A percentile compares a stretch with the other conserved stretches of the same genome.
Conservation (phyloP, 2,113 vertebrate species). For the Ivindomyrus marchei region DNA sequence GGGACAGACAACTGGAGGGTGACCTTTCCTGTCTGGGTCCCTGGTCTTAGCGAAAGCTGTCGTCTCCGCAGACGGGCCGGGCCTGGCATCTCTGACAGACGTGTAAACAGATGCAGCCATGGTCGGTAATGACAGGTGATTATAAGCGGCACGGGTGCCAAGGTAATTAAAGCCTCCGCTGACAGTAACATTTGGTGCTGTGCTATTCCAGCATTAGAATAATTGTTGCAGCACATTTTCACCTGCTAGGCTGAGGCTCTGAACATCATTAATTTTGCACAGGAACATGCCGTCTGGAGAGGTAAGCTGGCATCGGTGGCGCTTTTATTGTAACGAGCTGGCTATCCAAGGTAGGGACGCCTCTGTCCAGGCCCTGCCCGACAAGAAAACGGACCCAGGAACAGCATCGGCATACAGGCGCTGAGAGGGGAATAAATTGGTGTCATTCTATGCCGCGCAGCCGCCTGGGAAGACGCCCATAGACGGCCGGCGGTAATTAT, state of each 20-base stretch:
- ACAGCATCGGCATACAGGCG: slow-evolving; percentile 9
- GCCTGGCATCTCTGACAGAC: slow-evolving; percentile 75
- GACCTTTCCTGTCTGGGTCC: slow-evolving; percentile 56
- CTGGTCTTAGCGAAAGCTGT: slow-evolving; percentile 47
- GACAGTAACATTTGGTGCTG: slow-evolving; percentile 82
- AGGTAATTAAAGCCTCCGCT: slow-evolving; percentile 79
- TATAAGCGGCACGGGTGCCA: slow-evolving; percentile 77
- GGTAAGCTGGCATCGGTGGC: slow-evolving; percentile 32
- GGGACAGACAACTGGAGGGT: slow-evolving; percentile 34
- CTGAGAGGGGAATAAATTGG: neutral
- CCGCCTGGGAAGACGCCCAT: neutral
- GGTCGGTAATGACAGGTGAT: slow-evolving; percentile 88
- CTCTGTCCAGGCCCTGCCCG: neutral
- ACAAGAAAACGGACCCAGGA: slow-evolving; percentile 43
- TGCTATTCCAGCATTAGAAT: slow-evolving; percentile 68
- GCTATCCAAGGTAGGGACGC: neutral
- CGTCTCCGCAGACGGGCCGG: slow-evolving; percentile 46
- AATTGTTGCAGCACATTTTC: slow-evolving; percentile 61
- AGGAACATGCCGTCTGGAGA: slow-evolving; percentile 45
- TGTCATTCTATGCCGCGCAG: neutral
- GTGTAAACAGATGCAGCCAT: slow-evolving; percentile 79
- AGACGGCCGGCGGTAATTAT: neutral
- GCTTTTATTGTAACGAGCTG: slow-evolving; percentile 9
- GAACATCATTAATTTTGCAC: slow-evolving; percentile 58
- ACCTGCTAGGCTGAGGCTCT: slow-evolving; percentile 57